Conservation (phyloP, 1,140 invertebrate genomes). For the Acyrthosiphon pisum region DNA sequence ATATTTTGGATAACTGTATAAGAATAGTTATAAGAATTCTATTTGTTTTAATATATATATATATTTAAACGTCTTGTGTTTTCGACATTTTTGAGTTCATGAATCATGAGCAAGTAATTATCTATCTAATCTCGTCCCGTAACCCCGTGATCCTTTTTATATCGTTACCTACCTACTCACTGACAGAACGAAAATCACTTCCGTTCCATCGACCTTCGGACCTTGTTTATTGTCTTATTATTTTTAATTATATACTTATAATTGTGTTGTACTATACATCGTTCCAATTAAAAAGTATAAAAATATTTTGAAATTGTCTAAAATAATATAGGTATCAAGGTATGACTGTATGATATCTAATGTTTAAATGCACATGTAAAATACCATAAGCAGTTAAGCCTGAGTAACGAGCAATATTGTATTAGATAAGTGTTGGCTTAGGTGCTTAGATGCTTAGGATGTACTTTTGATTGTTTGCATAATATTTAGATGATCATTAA, state of each 20-base stretch:
- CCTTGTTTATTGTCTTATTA: background rate
- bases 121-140: background rate
- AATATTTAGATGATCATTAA: background rate
- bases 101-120: background rate
- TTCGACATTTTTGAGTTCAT: background rate
- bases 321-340: background rate
- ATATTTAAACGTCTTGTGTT: background rate
- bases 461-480: background rate
- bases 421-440: background rate
- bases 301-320: background rate
- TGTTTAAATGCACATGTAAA: background rate
- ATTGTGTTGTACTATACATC: background rate
- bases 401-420: background rate
- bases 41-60: background rate
- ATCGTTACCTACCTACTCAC: background rate
- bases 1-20: background rate
- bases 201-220: background rate
- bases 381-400: background rate
- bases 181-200: background rate
- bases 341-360: background rate
- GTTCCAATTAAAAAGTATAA: background rate
- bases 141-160: background rate
- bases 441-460: background rate
- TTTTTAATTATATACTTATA: background rate
- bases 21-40: background rate